phyloP scores from a whole-genome alignment of 2,888 invertebrate genomes.

The Itoplectis maculator region DNA sequence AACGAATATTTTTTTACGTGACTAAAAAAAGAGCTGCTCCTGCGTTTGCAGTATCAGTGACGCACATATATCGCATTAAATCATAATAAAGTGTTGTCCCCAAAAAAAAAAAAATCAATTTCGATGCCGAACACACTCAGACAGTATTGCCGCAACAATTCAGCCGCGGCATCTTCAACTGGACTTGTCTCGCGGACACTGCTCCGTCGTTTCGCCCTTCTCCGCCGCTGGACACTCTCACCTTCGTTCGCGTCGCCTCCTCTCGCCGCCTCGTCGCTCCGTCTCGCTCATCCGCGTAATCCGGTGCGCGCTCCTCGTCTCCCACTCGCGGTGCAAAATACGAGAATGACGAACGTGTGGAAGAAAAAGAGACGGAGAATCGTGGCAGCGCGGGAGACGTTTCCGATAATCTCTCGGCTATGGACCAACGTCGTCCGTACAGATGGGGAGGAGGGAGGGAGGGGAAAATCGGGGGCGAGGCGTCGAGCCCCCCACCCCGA shows the following conservation, averaged over 20 bases:
- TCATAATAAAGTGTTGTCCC: neutral
- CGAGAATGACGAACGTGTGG: slow-evolving; percentile 23
- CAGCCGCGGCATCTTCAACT: neutral
- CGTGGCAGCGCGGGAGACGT: slow-evolving; percentile 66
- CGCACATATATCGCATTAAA: slow-evolving; percentile 24
- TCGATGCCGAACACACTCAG: neutral
- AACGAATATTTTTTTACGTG: too few species aligned
- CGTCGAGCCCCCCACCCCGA: slow-evolving; percentile 71
- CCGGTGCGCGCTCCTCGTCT: slow-evolving; percentile 19
- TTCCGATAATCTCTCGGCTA: slow-evolving; percentile 75
- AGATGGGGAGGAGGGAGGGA: neutral
- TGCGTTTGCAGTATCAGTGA: neutral
- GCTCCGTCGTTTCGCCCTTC: slow-evolving; percentile 38
- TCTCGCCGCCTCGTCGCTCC: slow-evolving; percentile 51
- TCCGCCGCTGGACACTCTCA: slow-evolving; percentile 33
- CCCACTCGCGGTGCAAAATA: neutral
- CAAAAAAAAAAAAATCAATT: slow-evolving; percentile 1
- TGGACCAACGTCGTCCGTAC: slow-evolving; percentile 77
- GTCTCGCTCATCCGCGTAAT: slow-evolving; percentile 30
- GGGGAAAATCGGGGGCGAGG: slow-evolving; percentile 49
- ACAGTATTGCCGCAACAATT: slow-evolving; percentile 56
- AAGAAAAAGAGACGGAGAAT: slow-evolving; percentile 63
- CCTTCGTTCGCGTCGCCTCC: slow-evolving; percentile 52
- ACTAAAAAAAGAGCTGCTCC: neutral
- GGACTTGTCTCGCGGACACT: slow-evolving; percentile 63